Conservation (phyloP, 2,797 vertebrate species). For the Mormyrus proboscirostris region DNA sequence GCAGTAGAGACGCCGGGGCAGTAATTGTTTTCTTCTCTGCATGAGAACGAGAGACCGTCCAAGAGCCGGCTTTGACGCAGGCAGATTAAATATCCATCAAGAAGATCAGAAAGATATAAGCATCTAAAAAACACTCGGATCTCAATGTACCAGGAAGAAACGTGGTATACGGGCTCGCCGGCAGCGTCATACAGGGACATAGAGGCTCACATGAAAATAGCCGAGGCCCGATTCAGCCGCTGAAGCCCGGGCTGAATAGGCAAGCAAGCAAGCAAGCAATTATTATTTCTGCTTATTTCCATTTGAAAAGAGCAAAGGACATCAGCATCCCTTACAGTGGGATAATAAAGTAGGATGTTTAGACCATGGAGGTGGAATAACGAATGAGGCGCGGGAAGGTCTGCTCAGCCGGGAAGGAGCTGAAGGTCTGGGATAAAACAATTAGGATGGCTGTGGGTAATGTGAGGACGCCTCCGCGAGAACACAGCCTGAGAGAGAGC, state of each 20-base stretch:
- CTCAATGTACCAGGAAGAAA: not conserved
- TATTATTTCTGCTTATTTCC: conserved; percentile 49
- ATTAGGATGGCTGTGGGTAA: conserved; percentile 20
- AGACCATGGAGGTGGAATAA: conserved; percentile 26
- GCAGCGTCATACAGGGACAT: not conserved
- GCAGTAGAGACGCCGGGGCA: not conserved
- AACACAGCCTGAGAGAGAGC: conserved; percentile 49
- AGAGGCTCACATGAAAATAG: not conserved
- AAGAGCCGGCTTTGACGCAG: not conserved
- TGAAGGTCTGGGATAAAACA: conserved; percentile 23
- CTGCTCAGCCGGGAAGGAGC: conserved; percentile 15
- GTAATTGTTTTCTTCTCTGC: not conserved
- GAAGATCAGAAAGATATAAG: not conserved
- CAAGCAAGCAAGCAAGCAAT: conserved; percentile 21
- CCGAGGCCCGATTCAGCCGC: not conserved
- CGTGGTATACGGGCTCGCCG: not conserved
- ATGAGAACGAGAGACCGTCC: not conserved
- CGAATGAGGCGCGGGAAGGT: conserved; percentile 8
- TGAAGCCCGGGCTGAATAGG: not conserved
- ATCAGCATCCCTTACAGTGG: conserved; percentile 48
- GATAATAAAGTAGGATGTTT: conserved; percentile 32
- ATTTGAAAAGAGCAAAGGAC: conserved; percentile 36
- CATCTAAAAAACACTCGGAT: not conserved
- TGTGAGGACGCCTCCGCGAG: conserved; percentile 19
- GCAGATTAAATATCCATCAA: not conserved